These are phyloP conservation scores for Dasysyrphus albostriatus DNA, from an alignment of 2,888 invertebrate species.

Conservation along the genomic window DNA sequence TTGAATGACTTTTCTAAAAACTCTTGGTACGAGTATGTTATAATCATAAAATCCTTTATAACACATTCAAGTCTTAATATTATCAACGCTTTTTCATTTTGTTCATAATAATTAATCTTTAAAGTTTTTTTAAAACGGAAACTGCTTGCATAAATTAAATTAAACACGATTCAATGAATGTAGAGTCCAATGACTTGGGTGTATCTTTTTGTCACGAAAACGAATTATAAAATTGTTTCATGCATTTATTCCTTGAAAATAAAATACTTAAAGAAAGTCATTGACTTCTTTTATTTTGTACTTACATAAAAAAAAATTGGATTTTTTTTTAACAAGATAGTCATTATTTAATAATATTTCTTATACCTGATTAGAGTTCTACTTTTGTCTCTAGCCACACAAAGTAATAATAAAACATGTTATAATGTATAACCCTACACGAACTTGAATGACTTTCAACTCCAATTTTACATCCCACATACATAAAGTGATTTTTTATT, in stretches of 20 bases:
- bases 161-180: background rate
- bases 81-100: no score
- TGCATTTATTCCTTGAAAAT: background rate
- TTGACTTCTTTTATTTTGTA: background rate
- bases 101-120: no score
- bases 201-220: background rate
- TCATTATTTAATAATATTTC: background rate
- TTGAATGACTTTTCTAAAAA: no score
- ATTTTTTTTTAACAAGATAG: background rate
- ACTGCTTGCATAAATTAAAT: background rate
- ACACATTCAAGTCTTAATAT: no score
- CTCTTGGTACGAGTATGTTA: no score
- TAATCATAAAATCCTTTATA: no score
- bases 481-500: background rate
- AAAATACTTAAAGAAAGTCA: background rate
- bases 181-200: slow-evolving; percentile 5
- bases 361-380: background rate
- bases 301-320: background rate
- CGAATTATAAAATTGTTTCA: background rate
- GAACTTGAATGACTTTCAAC: slow-evolving; percentile 22
- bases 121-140: background rate
- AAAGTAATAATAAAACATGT: slow-evolving; percentile 2
- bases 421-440: slow-evolving; percentile 2
- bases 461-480: slow-evolving; percentile 40
- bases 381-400: background rate